Evolutionary conservation across 2,113 vertebrate species (phyloP), one percentile per base, ranked within the genome.

Genomic region (Misgurnus mizolepis): DNA sequence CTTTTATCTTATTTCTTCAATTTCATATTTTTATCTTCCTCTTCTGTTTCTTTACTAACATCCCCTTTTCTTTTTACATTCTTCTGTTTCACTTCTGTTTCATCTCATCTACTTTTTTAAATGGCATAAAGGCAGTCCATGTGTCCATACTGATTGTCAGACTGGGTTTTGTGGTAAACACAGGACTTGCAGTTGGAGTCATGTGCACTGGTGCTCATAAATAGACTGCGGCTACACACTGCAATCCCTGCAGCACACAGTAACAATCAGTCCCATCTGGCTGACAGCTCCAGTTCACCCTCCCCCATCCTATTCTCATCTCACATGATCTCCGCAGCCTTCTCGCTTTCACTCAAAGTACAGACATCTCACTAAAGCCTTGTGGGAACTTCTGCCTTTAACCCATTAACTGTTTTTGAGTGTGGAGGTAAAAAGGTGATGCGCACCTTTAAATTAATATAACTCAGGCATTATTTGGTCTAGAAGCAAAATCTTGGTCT

Each of bases 191-290:
- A 74, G 81, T 18, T 45, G 47, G 40, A 80, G 81, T 65, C 41
- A 66, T 83, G 70, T 78, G 69, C 71, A 78, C 79, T 76, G 73
- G 39, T 18, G 81, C 81, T 80, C 49, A 62, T 15, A 80, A 64
- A 58, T 67, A 76, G 41, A 74, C 64, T 55, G 53, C 49, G 62
- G 45, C 64, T 58, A 64, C 47, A 61, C 67, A 77, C 70, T 60
- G 71, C 15, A 81, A 18, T 61, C 77, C 73, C 76, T 76, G 79
- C 62, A 78, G 85, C 82, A 74, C 62, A 67, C 78, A 81, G 80
- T 55, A 50, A 77, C 17, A 14, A 87, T 83, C 85, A 86, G 82
- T 81, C 79, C 89, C 86, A 86, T 87, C 87, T 87, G 84, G 86
- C 43, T 5, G n/a, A 76, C 86, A 88, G 83, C 74, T 53, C 45